These are phyloP conservation scores for Sus scrofa DNA, from an alignment of 2,113 vertebrate species.

Conservation along the genomic window DNA sequence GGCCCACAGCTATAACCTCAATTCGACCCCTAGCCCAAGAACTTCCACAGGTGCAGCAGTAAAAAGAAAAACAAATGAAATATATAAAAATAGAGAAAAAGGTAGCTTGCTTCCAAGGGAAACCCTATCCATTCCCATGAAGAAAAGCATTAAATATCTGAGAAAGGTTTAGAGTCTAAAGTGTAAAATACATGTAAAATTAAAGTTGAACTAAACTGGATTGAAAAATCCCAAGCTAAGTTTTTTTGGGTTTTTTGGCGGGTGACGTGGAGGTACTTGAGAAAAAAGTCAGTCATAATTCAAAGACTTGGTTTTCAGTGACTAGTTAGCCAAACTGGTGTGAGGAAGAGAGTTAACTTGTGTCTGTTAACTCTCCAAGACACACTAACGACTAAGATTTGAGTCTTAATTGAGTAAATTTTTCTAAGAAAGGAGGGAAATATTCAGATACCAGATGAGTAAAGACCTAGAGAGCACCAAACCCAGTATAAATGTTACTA, in stretches of 20 bases:
- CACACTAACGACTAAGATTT: not conserved
- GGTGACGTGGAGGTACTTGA: not conserved
- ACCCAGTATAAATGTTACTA: not conserved
- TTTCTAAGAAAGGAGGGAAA: accelerated
- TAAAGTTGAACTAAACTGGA: not conserved
- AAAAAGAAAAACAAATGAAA: not conserved
- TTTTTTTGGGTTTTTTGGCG: not conserved
- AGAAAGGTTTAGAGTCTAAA: not conserved
- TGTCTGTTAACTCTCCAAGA: not conserved
- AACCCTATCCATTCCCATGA: not conserved
- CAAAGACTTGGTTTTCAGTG: not conserved
- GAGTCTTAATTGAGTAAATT: not conserved
- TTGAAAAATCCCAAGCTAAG: not conserved
- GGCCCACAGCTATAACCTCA: too few species aligned
- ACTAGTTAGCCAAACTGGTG: not conserved
- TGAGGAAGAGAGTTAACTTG: too few species aligned
- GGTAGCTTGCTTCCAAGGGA: not conserved
- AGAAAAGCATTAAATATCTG: not conserved
- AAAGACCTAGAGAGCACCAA: not conserved
- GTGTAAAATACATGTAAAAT: not conserved
- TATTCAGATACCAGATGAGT: too few species aligned
- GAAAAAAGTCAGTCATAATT: not conserved
- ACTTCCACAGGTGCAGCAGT: too few species aligned
- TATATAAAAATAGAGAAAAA: not conserved
- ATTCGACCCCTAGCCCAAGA: too few species aligned